These are phyloP conservation scores for Rhagium mordax DNA, from an alignment of 2,888 invertebrate species.

Conservation along the genomic window DNA sequence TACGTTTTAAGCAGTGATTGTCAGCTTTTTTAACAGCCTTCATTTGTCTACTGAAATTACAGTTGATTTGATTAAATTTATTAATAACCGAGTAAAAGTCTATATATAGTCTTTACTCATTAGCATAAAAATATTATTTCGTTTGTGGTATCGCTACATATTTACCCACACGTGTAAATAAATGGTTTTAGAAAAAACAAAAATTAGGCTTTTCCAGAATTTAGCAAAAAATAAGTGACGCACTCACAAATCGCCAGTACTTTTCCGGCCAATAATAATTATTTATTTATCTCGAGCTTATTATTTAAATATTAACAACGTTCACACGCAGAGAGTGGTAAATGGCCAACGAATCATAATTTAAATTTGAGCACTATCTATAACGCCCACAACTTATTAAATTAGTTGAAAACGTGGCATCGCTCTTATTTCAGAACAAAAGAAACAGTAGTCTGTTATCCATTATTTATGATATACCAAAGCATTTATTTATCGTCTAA, in stretches of 20 bases:
- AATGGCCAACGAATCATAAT: neutral
- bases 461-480: neutral
- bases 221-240: neutral
- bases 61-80: conserved; percentile 49
- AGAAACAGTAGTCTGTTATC: neutral
- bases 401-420: neutral
- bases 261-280: neutral
- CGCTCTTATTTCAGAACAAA: neutral
- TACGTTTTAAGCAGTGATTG: conserved; percentile 47
- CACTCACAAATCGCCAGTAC: neutral
- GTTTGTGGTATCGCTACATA: neutral
- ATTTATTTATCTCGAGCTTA: no score
- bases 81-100: conserved; percentile 19
- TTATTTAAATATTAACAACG: neutral
- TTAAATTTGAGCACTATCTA: neutral
- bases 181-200: no score
- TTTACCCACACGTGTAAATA: neutral
- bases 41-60: conserved; percentile 52
- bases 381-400: neutral
- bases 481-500: neutral
- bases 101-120: neutral
- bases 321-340: neutral
- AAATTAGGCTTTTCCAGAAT: neutral
- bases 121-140: neutral
- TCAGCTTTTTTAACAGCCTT: conserved; percentile 52